These are phyloP conservation scores for Amorpha juglandis DNA, from an alignment of 2,888 invertebrate genomes.

Conservation along the genomic window DNA sequence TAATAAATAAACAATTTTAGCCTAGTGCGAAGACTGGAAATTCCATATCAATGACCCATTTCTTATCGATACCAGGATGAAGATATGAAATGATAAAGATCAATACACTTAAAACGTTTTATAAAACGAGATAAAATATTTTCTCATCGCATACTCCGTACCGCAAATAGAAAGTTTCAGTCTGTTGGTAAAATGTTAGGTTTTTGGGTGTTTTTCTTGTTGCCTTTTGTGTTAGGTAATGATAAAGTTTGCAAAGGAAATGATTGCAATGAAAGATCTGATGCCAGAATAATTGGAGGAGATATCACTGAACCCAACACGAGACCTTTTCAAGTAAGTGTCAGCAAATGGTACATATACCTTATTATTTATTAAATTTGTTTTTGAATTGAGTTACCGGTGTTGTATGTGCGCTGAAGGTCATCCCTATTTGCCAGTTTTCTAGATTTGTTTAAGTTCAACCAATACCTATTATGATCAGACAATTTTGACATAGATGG, in stretches of 20 bases:
- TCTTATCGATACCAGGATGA: constrained; percentile 36
- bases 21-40: background rate
- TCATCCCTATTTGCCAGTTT: no score
- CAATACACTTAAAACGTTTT: constrained; percentile 39
- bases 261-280: constrained; percentile 41
- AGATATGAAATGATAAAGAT: constrained; percentile 42
- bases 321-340: constrained; percentile 71
- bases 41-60: constrained; percentile 31
- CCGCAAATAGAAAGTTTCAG: background rate
- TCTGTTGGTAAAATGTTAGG: constrained; percentile 48
- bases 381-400: no score
- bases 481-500: no score
- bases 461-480: no score
- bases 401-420: no score
- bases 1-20: background rate
- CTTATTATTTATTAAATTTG: no score
- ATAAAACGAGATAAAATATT: constrained; percentile 41
- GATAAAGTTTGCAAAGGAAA: constrained; percentile 50
- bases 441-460: no score
- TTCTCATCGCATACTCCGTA: constrained; percentile 44
- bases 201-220: constrained; percentile 45
- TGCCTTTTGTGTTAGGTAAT: constrained; percentile 50
- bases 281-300: constrained; percentile 60
- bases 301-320: constrained; percentile 57
- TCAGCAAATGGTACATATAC: background rate